phyloP scores from a whole-genome alignment of 1,140 invertebrate species.

The Leptopilina clavipes region DNA sequence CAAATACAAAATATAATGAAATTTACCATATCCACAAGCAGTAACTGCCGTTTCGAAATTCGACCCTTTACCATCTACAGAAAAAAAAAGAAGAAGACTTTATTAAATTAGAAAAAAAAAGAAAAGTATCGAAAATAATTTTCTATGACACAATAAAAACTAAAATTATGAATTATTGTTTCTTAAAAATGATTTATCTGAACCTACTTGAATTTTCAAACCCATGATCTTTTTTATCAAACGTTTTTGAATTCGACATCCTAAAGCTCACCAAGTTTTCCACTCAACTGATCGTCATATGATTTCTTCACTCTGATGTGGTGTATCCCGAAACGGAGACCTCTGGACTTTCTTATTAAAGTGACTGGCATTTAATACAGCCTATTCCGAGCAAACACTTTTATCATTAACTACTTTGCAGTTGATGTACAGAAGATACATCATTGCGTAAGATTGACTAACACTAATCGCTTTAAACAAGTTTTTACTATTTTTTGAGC shows the following conservation, averaged over 20 bases:
- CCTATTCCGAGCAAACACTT: constrained; percentile 46
- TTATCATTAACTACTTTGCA: constrained; percentile 49
- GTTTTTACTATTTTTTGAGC: background rate
- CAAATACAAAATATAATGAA: constrained; percentile 79
- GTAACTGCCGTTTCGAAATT: constrained; percentile 80
- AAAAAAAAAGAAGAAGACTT: background rate
- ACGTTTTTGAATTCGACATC: constrained; percentile 20
- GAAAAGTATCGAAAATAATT: background rate
- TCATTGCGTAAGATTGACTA: constrained; percentile 17
- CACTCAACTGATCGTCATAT: constrained; percentile 18
- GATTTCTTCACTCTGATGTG: constrained; percentile 4
- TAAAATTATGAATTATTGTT: background rate
- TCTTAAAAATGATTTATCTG: background rate
- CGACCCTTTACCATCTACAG: constrained; percentile 65
- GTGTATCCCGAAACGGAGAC: constrained; percentile 18
- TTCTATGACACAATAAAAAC: background rate
- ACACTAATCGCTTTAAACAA: background rate
- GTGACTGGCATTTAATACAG: constrained; percentile 3
- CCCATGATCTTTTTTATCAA: background rate
- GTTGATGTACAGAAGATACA: constrained; percentile 2
- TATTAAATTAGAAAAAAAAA: constrained; percentile 9
- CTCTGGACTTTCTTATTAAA: constrained; percentile 28
- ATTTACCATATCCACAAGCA: constrained; percentile 79
- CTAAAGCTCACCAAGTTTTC: constrained; percentile 22
- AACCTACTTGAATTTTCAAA: constrained; percentile 12